Percentiles rank a stretch among this genome's conserved stretches.
phyloP scores from a whole-genome alignment of 2,888 invertebrate genomes.

The Scelioninae gen. 2 region DNA sequence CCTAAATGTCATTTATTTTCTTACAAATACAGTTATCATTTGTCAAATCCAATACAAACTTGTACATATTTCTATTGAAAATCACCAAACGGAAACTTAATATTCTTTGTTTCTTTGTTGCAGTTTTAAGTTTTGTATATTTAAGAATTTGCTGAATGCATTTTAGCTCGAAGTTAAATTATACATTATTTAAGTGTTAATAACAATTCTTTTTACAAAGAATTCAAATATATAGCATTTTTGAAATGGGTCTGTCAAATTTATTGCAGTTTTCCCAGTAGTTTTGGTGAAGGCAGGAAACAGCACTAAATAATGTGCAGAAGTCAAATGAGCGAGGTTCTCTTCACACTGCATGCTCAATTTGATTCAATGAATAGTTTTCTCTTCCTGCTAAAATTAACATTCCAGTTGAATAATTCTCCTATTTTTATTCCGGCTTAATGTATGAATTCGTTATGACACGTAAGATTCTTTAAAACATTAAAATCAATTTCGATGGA shows the following conservation, averaged over 20 bases:
- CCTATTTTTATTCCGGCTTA: neutral
- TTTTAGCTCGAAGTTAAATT: no score
- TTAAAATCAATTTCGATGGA: neutral
- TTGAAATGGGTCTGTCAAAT: conserved; percentile 36
- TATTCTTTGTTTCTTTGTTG: no score
- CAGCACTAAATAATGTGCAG: conserved; percentile 31
- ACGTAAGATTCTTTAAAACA: neutral
- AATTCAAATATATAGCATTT: no score
- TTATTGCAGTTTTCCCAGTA: conserved; percentile 42
- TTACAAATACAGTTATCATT: no score
- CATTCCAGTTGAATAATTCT: conserved; percentile 3
- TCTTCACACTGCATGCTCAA: conserved; percentile 18
- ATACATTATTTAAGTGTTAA: no score
- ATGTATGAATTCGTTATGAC: neutral
- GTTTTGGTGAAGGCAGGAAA: conserved; percentile 29
- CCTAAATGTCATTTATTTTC: no score
- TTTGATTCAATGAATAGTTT: conserved; percentile 31
- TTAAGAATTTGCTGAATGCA: no score
- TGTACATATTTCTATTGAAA: no score
- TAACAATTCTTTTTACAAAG: no score
- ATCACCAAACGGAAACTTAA: no score
- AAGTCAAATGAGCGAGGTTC: conserved; percentile 20
- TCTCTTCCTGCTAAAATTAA: conserved; percentile 23
- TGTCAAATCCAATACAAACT: no score
- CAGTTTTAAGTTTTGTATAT: no score